phyloP scores from a whole-genome alignment of 2,888 invertebrate species.

The Cantharis rufa region DNA sequence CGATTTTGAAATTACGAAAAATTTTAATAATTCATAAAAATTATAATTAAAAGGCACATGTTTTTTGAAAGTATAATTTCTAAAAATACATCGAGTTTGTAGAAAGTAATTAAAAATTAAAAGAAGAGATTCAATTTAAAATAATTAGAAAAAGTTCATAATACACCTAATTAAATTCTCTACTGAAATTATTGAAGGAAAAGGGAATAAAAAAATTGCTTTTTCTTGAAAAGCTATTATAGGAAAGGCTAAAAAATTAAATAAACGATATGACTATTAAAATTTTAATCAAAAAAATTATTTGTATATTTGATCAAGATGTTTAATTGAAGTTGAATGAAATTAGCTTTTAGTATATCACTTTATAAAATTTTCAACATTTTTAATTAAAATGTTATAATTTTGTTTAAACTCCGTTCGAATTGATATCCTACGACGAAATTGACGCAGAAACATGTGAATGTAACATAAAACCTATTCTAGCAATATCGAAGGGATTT shows the following conservation, averaged over 20 bases:
- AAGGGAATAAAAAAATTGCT: not conserved
- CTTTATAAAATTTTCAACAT: too few relatives aligned
- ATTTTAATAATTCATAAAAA: not conserved
- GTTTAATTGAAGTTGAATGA: not conserved
- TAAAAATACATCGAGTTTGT: not conserved
- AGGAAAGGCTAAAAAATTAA: not conserved
- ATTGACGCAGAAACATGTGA: not conserved
- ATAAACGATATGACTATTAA: not conserved
- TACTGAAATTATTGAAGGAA: not conserved
- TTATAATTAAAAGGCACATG: not conserved
- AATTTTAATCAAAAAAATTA: not conserved
- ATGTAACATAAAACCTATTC: not conserved
- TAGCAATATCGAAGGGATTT: not conserved
- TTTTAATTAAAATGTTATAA: not conserved
- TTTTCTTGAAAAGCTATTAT: not conserved
- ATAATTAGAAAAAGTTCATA: slow-evolving; percentile 27
- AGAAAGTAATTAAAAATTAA: slow-evolving; percentile 23
- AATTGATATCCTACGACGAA: not conserved
- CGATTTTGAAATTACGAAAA: too few relatives aligned
- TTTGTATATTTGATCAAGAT: not conserved
- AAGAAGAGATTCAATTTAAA: slow-evolving; percentile 15
- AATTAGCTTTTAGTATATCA: too few relatives aligned
- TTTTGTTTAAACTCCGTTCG: not conserved
- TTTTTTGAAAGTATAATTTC: not conserved
- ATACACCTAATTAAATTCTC: slow-evolving; percentile 21